phyloP scores from a whole-genome alignment of 2,888 invertebrate genomes.

The Drosophila imparisetae region DNA sequence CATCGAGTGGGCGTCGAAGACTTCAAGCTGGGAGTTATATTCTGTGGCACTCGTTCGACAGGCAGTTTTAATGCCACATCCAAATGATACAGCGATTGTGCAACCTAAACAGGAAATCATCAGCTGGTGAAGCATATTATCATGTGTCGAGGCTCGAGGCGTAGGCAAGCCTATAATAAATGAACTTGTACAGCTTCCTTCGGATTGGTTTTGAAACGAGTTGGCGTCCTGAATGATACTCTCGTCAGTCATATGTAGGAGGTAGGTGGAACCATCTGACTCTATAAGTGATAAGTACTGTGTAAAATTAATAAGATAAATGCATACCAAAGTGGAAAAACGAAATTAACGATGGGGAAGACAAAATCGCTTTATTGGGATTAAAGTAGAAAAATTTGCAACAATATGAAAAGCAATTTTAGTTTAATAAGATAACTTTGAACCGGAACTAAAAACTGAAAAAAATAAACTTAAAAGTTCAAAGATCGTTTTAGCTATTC shows the following conservation, averaged over 20 bases:
- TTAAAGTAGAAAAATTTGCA: background rate
- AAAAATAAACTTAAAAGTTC: background rate
- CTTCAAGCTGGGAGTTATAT: constrained; percentile 26
- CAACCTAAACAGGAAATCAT: constrained; percentile 24
- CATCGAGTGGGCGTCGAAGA: constrained; percentile 55
- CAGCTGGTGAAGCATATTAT: constrained; percentile 4
- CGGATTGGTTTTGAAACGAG: background rate
- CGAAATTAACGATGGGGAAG: background rate
- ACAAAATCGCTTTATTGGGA: background rate
- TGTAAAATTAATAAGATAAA: background rate
- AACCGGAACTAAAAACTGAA: background rate
- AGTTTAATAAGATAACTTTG: background rate
- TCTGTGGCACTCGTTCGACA: constrained; percentile 12
- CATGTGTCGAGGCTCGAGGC: background rate
- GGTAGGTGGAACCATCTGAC: background rate
- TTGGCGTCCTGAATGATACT: constrained; percentile 8
- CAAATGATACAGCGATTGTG: constrained; percentile 1
- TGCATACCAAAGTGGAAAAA: background rate
- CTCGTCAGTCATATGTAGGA: background rate
- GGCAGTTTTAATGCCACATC: constrained; percentile 1
- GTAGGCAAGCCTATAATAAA: constrained; percentile 12
- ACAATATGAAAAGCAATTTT: background rate
- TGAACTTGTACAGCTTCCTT: constrained; percentile 10
- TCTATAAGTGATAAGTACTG: background rate
- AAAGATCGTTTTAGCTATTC: background rate